A percentile compares a stretch with the other conserved stretches of the same genome.
phyloP scores from a whole-genome alignment of 2,797 vertebrate genomes.

The Glyptemys insculpta region DNA sequence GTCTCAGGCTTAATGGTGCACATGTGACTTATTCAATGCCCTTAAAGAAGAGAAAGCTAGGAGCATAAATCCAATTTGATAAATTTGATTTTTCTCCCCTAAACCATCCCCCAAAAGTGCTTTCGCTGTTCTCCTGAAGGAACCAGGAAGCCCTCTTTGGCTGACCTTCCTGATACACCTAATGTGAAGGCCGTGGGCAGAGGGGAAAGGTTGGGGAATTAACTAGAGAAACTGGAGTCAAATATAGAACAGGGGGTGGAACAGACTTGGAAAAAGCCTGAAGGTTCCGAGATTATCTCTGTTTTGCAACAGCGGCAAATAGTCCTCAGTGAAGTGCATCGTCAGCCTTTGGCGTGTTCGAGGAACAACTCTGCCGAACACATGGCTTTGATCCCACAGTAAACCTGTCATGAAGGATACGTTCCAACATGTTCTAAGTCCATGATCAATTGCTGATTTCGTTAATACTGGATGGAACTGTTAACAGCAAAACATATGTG shows the following conservation, averaged over 20 bases:
- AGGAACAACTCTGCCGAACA: background rate
- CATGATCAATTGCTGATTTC: background rate
- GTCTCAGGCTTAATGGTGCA: accelerated
- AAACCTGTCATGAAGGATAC: too few relatives aligned
- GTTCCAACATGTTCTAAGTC: background rate
- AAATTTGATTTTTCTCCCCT: background rate
- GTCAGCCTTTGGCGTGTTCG: background rate
- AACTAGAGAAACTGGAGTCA: background rate
- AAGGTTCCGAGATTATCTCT: background rate
- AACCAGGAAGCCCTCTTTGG: background rate
- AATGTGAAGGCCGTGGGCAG: background rate
- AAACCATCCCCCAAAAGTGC: background rate
- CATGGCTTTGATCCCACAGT: background rate
- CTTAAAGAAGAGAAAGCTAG: background rate
- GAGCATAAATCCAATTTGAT: background rate
- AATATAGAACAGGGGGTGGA: background rate
- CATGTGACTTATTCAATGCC: background rate
- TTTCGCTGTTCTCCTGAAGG: background rate
- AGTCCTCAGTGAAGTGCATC: background rate
- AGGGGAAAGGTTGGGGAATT: background rate
- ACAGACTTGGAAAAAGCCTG: background rate
- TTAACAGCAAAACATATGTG: background rate
- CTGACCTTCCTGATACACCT: background rate
- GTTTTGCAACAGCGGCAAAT: background rate
- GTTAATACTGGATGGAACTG: background rate